Base-by-base conservation (phyloP, 2,113 vertebrate genomes). In the Hyperopisus bebe region DNA sequence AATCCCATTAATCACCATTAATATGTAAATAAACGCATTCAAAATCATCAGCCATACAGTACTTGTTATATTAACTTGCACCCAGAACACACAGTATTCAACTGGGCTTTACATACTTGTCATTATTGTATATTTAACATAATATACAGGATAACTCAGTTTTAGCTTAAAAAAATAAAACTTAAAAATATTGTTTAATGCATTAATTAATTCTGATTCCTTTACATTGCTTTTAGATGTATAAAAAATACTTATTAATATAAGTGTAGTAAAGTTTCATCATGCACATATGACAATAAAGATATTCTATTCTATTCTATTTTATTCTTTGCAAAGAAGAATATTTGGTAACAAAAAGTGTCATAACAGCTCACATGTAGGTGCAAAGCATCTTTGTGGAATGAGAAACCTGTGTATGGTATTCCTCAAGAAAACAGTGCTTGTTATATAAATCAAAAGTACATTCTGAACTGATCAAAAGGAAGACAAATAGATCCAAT, bases 401-500 rank as follows among this genome's bases (percentile, higher is more conserved):
- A 8, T 87, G 53, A 90, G 90, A 44, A 87, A 10, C 10, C 27
- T 87, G 92, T 44, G 51, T 90, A 42, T 90, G 90, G 35, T 35
- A 91, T 92, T 92, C 90, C 91, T 95, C 92, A 92, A 89, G 91
- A 89, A 91, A 91, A 91, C 90, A 92, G 91, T 91, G 92, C 90
- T 90, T 92, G 94, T 92, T 15, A 39, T 90, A 94, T 95, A 93
- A 93, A 94, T 94, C 93, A 93, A 94, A 94, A 92, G 92, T 93
- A 92, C 93, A 94, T 94, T 94, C 91, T 92, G 88, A 91, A 91
- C 92, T 92, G 93, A 94, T 95, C 94, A 95, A 95, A 91, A 91
- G 92, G 90, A 94, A 94, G 94, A 95, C 94, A 94, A 94, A 95
- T 95, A 93, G 94, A 91, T 90, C 91, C 92, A 92, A 94, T 94